Conservation (phyloP, 1,140 invertebrate genomes). For the Zaprionus africanus region DNA sequence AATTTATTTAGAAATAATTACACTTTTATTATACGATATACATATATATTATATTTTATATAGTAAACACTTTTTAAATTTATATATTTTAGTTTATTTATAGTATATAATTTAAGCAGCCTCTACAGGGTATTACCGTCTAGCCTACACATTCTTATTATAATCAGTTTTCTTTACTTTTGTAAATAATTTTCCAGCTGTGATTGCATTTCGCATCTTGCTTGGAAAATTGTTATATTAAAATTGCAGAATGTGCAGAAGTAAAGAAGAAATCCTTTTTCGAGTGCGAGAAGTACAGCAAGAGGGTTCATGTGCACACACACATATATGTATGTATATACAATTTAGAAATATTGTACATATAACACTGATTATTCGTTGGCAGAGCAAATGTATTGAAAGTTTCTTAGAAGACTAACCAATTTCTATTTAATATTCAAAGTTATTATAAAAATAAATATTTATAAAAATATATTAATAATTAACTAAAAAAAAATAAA, state of each 20-base stretch:
- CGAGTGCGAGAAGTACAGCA: not conserved
- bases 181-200: conserved; percentile 40
- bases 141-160: not conserved
- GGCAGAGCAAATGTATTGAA: not conserved
- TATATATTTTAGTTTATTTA: too few species aligned
- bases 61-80: too few species aligned
- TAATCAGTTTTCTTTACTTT: conserved; percentile 60
- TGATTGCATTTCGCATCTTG: conserved; percentile 35
- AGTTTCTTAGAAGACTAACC: not conserved
- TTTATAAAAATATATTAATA: too few species aligned
- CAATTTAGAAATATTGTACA: too few species aligned
- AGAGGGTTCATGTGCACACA: not conserved
- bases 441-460: not conserved
- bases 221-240: conserved; percentile 53
- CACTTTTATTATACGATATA: too few species aligned
- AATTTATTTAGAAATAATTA: too few species aligned
- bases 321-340: not conserved
- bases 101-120: not conserved
- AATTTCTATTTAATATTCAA: not conserved
- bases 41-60: too few species aligned
- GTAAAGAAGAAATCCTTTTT: not conserved
- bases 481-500: too few species aligned
- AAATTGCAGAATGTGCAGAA: conserved; percentile 56
- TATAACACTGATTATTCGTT: not conserved
- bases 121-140: not conserved